Percentiles rank a stretch among this genome's conserved stretches.
phyloP scores from a whole-genome alignment of 2,113 vertebrate genomes.

The Passer montanus region DNA sequence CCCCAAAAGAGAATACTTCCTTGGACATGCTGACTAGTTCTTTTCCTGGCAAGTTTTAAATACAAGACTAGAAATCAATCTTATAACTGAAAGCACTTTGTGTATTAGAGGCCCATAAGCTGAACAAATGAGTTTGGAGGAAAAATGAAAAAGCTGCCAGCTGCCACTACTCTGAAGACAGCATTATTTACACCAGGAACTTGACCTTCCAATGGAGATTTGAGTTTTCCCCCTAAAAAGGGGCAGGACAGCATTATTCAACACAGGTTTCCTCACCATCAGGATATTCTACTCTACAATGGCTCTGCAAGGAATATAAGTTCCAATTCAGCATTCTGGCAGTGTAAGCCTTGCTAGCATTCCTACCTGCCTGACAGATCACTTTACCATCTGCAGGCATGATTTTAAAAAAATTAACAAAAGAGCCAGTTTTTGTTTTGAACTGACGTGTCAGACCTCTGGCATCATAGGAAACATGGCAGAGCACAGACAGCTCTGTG shows the following conservation, averaged over 20 bases:
- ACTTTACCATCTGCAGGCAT: not conserved
- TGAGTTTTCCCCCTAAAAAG: not conserved
- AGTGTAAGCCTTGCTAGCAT: not conserved
- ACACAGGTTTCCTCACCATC: not conserved
- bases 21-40: not conserved
- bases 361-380: not conserved
- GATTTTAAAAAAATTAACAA: not conserved
- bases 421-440: not conserved
- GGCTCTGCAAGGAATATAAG: not conserved
- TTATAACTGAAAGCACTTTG: not conserved
- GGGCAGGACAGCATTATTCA: not conserved
- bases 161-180: not conserved
- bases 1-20: not conserved
- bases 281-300: not conserved
- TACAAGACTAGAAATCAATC: not conserved
- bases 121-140: not conserved
- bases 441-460: not conserved
- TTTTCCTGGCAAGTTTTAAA: not conserved
- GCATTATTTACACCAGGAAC: not conserved
- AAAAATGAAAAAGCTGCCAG: slow-evolving; percentile 14
- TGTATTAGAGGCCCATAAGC: not conserved
- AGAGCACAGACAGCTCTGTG: not conserved
- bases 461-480: not conserved
- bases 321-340: not conserved
- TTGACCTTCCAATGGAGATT: not conserved